These are phyloP conservation scores for Discoglossus pictus DNA, from an alignment of 2,797 vertebrate species.

Conservation along the genomic window DNA sequence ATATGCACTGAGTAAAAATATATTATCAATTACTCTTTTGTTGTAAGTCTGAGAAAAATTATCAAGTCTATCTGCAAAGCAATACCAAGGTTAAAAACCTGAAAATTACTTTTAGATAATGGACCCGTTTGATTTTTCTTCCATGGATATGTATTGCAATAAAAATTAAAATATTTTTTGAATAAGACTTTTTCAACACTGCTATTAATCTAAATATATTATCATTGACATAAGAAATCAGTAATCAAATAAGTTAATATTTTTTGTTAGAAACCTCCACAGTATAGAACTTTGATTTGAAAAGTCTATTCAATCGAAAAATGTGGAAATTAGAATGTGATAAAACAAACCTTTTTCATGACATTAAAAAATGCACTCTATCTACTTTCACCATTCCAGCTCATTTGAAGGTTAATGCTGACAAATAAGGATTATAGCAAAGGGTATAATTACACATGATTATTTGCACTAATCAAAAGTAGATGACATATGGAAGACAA, in stretches of 20 bases:
- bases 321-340: slow-evolving; percentile 1
- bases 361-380: neutral
- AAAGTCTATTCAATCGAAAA: slow-evolving; percentile 1
- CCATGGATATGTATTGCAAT: too few species aligned
- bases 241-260: neutral
- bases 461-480: slow-evolving; percentile 52
- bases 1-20: too few species aligned
- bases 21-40: too few species aligned
- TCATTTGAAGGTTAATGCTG: slow-evolving; percentile 30
- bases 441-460: slow-evolving; percentile 40
- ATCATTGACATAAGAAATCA: neutral
- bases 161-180: too few species aligned
- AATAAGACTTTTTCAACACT: neutral
- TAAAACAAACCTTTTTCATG: slow-evolving; percentile 21
- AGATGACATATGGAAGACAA: slow-evolving; percentile 50
- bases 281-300: slow-evolving; percentile 15
- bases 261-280: neutral
- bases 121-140: too few species aligned
- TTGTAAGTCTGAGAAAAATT: too few species aligned
- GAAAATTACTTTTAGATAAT: too few species aligned
- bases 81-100: too few species aligned
- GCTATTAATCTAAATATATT: neutral
- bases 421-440: slow-evolving; percentile 40
- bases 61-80: too few species aligned
- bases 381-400: slow-evolving; percentile 9